Percentiles rank a stretch among this genome's conserved stretches.
Conservation (phyloP, 2,113 vertebrate species). For the Raja brachyura region DNA sequence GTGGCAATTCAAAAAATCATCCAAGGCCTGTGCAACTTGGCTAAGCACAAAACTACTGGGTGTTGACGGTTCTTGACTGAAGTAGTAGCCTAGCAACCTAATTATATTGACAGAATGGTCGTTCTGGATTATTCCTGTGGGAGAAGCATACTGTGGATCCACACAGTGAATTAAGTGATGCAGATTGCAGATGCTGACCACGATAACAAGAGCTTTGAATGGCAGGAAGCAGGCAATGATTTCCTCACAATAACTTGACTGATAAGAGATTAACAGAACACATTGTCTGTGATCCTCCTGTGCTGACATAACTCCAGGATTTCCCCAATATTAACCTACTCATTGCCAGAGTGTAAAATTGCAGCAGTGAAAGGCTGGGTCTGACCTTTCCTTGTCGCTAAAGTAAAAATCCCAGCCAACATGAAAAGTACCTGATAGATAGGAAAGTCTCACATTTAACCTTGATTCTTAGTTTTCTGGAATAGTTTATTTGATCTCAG, state of each 20-base stretch:
- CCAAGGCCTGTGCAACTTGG: background rate
- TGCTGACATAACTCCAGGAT: background rate
- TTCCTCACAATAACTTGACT: conserved; percentile 22
- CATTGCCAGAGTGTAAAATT: background rate
- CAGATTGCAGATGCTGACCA: background rate
- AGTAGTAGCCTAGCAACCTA: background rate
- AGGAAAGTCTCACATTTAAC: background rate
- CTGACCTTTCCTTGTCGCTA: background rate
- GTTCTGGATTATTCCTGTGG: background rate
- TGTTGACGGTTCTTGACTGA: too few relatives aligned
- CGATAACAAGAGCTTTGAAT: conserved; percentile 19
- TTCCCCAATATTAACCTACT: conserved; percentile 1
- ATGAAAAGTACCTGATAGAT: background rate
- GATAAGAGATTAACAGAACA: background rate
- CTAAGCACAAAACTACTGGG: background rate
- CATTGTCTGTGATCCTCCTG: background rate
- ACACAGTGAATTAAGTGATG: background rate
- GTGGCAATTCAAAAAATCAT: background rate
- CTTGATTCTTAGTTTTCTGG: background rate
- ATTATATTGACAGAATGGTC: background rate
- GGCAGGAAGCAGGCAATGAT: conserved; percentile 9
- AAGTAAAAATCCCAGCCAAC: background rate
- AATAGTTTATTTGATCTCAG: background rate
- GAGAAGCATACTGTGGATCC: background rate
- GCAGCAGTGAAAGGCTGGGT: too few relatives aligned